phyloP scores from a whole-genome alignment of 2,797 vertebrate genomes.

The Macroramphosus scolopax region DNA sequence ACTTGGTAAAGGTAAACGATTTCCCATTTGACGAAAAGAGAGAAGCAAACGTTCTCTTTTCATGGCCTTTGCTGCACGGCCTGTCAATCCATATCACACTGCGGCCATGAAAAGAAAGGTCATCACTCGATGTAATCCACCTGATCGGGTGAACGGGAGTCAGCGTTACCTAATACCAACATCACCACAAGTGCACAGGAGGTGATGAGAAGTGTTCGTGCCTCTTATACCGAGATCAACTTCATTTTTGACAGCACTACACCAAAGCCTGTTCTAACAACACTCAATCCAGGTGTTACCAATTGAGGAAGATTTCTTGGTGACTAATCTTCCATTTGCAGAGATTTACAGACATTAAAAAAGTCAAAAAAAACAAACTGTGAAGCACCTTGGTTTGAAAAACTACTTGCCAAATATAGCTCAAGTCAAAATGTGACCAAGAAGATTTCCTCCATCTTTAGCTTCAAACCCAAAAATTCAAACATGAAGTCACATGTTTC shows the following conservation, averaged over 20 bases:
- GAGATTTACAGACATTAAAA: too few species aligned
- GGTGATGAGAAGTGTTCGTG: conserved; percentile 34
- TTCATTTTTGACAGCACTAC: too few species aligned
- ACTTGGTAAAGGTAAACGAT: background rate
- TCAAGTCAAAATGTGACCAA: conserved; percentile 2
- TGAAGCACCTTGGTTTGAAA: too few species aligned
- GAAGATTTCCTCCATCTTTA: too few species aligned
- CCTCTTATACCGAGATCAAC: too few species aligned
- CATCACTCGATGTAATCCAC: conserved; percentile 30
- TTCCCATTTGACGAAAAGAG: background rate
- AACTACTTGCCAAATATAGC: too few species aligned
- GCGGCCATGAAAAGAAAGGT: conserved; percentile 37
- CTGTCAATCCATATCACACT: conserved; percentile 8
- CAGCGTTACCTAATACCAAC: conserved; percentile 49
- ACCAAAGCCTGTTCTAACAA: too few species aligned
- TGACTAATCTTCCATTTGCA: background rate
- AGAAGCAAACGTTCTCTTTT: conserved; percentile 1
- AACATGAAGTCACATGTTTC: conserved; percentile 1
- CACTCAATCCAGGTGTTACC: too few species aligned
- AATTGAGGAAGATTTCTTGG: too few species aligned
- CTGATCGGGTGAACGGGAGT: conserved; percentile 34
- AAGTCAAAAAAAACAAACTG: too few species aligned
- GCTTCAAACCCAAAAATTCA: too few species aligned
- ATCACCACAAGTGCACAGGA: conserved; percentile 30
- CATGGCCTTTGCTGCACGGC: background rate